Evolutionary conservation across 2,113 vertebrate genomes (phyloP), one percentile per base, ranked within the genome.

Genomic region (Dascyllus trimaculatus): DNA sequence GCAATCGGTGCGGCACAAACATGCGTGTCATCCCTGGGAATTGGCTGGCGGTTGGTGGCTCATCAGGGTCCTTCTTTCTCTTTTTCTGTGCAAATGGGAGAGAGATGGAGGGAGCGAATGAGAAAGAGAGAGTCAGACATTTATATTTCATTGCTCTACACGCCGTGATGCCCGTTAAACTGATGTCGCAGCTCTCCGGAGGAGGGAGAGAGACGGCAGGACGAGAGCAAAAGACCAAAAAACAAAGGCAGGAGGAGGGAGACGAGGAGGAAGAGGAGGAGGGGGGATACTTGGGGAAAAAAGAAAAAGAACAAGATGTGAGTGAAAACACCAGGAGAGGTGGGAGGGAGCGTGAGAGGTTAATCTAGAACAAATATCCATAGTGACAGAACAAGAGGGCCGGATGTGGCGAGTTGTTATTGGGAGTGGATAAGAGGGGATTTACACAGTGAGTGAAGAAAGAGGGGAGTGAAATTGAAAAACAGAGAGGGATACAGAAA

Each of bases 351-450:
- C 24, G 10, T 29, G 49, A 86, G 80, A 86, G 88, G 88, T 90
- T 88, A 90, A 92, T 87, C 77, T 82, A 84, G 85, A 88, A 90
- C 89, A 92, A 91, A 92, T 88, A 91, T 88, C 89, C 79, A 80
- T 80, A 76, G 76, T 81, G 88, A 87, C 82, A 80, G 85, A 86
- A 87, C 87, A 90, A 91, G 88, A 86, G 83, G 82, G 73, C 66
- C 38, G 58, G 76, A 84, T 86, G 81, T 19, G 17, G 77, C 13
- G 38, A 84, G 84, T 83, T 86, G 85, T 87, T 91, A 79, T 86
- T 70, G 69, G 63, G 80, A 86, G 85, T 91, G 88, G 88, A 91
- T 91, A 85, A 88, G 78, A 88, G 24, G 64, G 83, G 83, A 90
- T 91, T 93, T 90, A 84, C 86, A 86, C 89, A 80, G 87, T 3